phyloP scores from a whole-genome alignment of 2,797 vertebrate species.

The Periparus ater region DNA sequence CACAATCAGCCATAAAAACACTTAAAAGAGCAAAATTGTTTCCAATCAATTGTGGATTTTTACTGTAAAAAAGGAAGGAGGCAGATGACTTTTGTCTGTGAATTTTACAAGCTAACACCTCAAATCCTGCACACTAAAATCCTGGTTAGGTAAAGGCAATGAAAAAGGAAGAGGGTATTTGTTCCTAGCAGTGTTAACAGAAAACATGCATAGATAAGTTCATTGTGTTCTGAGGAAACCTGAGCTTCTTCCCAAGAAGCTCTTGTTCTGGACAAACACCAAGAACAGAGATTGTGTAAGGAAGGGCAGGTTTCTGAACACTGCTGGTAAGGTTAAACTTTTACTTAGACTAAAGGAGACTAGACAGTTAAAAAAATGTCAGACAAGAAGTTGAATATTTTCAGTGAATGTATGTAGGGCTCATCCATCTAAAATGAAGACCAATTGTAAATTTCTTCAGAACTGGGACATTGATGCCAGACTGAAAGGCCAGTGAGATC shows the following conservation, averaged over 20 bases:
- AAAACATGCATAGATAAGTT: neutral
- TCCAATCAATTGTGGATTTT: neutral
- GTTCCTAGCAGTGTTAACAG: neutral
- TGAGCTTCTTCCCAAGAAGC: neutral
- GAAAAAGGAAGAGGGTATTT: neutral
- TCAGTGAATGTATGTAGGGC: neutral
- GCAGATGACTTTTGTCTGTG: neutral
- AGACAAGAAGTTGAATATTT: neutral
- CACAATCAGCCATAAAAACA: neutral
- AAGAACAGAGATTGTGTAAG: neutral
- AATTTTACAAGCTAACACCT: neutral
- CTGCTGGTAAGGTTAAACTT: neutral
- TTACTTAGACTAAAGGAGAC: neutral
- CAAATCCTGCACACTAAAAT: neutral
- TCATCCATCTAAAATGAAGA: neutral
- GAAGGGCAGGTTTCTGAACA: neutral
- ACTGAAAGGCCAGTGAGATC: neutral
- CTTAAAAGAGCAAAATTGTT: neutral
- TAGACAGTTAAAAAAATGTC: neutral
- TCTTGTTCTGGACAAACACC: neutral
- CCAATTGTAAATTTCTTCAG: neutral
- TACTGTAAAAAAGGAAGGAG: neutral
- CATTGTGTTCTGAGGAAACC: neutral
- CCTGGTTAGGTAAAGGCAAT: neutral
- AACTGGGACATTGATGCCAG: neutral